Percentiles rank a stretch among this genome's conserved stretches.
phyloP scores from a whole-genome alignment of 2,888 invertebrate genomes.

The Terebella lapidaria region DNA sequence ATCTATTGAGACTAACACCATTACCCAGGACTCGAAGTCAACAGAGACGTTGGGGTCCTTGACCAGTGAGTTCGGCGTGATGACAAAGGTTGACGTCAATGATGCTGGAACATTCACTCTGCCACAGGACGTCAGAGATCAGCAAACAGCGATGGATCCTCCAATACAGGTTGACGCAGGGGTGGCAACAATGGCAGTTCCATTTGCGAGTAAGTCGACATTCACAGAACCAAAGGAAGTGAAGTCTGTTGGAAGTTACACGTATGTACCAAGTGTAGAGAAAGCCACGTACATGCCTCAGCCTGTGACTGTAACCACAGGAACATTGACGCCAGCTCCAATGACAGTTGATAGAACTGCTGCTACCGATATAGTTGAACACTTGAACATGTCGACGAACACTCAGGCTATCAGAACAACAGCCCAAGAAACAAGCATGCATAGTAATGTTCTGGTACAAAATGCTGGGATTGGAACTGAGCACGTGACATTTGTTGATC shows the following conservation, averaged over 20 bases:
- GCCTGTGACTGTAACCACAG: conserved; percentile 11
- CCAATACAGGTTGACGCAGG: background rate
- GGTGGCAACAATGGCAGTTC: background rate
- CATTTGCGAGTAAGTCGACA: background rate
- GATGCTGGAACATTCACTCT: background rate
- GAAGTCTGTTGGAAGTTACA: conserved; percentile 1
- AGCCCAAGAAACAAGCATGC: background rate
- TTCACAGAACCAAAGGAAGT: background rate
- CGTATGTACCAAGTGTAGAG: conserved; percentile 11
- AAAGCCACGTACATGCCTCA: conserved; percentile 18
- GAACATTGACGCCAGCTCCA: conserved; percentile 7
- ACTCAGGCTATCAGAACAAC: background rate
- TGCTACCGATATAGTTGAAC: background rate
- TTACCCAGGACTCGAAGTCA: background rate
- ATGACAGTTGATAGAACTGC: conserved; percentile 3
- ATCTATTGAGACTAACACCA: background rate
- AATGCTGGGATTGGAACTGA: background rate
- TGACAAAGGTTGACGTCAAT: background rate
- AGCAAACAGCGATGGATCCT: background rate
- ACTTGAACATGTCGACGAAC: background rate
- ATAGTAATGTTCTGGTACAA: background rate
- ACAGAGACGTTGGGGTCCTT: background rate
- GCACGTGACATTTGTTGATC: background rate
- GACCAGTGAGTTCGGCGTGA: background rate
- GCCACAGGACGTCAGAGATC: background rate